Evolutionary conservation across 2,888 invertebrate species (phyloP).

Genomic region (Cremastinae sp.): DNA sequence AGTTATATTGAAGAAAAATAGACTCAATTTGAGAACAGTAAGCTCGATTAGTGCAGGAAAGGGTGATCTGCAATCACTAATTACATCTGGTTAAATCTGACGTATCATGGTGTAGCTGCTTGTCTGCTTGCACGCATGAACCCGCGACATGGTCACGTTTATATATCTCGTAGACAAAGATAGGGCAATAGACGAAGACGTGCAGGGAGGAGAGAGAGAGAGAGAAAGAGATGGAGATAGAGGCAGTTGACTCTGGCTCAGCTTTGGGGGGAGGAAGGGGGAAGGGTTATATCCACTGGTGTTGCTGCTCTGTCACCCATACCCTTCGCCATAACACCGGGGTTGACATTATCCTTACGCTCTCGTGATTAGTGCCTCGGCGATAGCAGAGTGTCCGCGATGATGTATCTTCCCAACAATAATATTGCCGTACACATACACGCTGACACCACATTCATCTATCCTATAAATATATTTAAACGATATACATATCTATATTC

Average conservation of each 20-base stretch:
- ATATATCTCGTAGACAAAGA: not conserved
- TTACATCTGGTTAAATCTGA: slow-evolving; percentile 74
- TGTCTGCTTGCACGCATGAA: slow-evolving; percentile 24
- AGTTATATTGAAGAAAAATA: no score
- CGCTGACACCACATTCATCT: not conserved
- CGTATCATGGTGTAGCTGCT: slow-evolving; percentile 66
- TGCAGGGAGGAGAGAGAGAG: slow-evolving; percentile 4
- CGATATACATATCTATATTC: no score
- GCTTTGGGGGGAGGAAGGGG: slow-evolving; percentile 1
- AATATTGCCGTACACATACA: slow-evolving; percentile 10
- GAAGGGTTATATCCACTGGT: slow-evolving; percentile 26
- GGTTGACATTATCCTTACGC: slow-evolving; percentile 66
- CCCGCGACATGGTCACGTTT: slow-evolving; percentile 29
- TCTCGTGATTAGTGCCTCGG: slow-evolving; percentile 63
- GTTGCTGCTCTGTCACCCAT: slow-evolving; percentile 17
- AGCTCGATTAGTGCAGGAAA: slow-evolving; percentile 71
- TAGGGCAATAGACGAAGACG: no score
- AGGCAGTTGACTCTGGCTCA: not conserved
- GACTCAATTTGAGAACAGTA: slow-evolving; percentile 26
- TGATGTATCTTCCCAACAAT: slow-evolving; percentile 45
- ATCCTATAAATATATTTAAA: no score
- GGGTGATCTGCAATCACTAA: slow-evolving; percentile 74
- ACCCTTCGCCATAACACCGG: slow-evolving; percentile 39
- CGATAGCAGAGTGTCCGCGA: slow-evolving; percentile 59
- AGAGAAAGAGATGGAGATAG: slow-evolving; percentile 5